Percentiles rank a stretch among this genome's conserved stretches.
Evolutionary conservation across 2,797 vertebrate species (phyloP).

Genomic region (Antennarius maculatus): DNA sequence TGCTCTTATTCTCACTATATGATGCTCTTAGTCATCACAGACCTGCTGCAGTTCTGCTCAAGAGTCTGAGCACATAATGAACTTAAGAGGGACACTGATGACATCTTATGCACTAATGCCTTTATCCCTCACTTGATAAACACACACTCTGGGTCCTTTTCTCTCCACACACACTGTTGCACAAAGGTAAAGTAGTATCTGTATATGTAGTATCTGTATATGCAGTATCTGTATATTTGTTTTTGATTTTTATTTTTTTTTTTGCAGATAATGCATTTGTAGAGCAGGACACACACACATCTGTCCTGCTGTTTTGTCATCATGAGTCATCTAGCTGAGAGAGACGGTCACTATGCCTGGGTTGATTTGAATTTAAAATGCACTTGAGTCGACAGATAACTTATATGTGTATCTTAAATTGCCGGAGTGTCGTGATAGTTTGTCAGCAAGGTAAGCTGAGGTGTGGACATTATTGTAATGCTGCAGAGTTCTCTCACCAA

Average conservation of each 20-base stretch:
- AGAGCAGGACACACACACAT: too few relatives aligned
- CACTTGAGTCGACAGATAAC: too few relatives aligned
- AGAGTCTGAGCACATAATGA: conserved; percentile 77
- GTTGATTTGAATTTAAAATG: too few relatives aligned
- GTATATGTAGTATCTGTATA: too few relatives aligned
- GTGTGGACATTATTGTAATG: background rate
- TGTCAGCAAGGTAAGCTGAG: background rate
- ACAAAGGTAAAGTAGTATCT: too few relatives aligned
- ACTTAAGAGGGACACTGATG: conserved; percentile 73
- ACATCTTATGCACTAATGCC: conserved; percentile 63
- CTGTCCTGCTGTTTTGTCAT: too few relatives aligned
- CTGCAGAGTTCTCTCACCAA: too few relatives aligned
- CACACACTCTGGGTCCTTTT: conserved; percentile 3
- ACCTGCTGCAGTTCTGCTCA: background rate
- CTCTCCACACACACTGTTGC: background rate
- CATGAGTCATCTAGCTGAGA: background rate
- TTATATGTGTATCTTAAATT: too few relatives aligned
- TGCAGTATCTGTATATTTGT: too few relatives aligned
- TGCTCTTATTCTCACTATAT: background rate
- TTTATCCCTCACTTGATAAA: conserved; percentile 62
- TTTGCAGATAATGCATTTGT: too few relatives aligned
- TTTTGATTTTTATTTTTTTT: too few relatives aligned
- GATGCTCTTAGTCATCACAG: background rate
- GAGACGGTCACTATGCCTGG: background rate
- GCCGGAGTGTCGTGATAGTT: too few relatives aligned